Conservation (phyloP, 2,113 vertebrate species). For the Caranx melampygus region DNA sequence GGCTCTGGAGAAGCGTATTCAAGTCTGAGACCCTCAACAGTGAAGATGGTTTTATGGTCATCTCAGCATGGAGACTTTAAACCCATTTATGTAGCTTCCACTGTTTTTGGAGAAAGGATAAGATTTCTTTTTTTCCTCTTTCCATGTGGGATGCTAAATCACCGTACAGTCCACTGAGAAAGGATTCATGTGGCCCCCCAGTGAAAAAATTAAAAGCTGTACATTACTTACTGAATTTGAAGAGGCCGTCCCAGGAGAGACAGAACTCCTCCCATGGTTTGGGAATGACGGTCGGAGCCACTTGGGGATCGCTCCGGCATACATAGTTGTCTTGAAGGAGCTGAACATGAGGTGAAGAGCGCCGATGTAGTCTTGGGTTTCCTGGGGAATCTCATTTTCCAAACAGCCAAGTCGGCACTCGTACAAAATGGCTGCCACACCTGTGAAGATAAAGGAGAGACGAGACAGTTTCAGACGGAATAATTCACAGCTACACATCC, state of each 20-base stretch:
- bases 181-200: not conserved
- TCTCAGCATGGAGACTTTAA: too few relatives aligned
- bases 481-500: too few relatives aligned
- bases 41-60: too few relatives aligned
- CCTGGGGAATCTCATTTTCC: constrained; percentile 85
- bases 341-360: constrained; percentile 95
- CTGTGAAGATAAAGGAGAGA: constrained; percentile 68
- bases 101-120: too few relatives aligned
- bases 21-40: too few relatives aligned
- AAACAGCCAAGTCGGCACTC: constrained; percentile 91
- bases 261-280: constrained; percentile 96
- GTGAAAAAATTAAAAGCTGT: not conserved
- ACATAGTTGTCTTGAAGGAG: constrained; percentile 97
- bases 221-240: constrained; percentile 91
- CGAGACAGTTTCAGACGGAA: not conserved
- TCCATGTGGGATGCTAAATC: too few relatives aligned
- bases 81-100: too few relatives aligned
- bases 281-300: constrained; percentile 91
- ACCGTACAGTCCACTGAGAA: not conserved
- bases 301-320: constrained; percentile 92
- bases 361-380: constrained; percentile 89
- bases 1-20: too few relatives aligned
- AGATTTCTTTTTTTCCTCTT: not conserved
- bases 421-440: constrained; percentile 90
- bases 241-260: constrained; percentile 95